Evolutionary conservation across 2,888 invertebrate species (phyloP).

Genomic region (Tipula unca): DNA sequence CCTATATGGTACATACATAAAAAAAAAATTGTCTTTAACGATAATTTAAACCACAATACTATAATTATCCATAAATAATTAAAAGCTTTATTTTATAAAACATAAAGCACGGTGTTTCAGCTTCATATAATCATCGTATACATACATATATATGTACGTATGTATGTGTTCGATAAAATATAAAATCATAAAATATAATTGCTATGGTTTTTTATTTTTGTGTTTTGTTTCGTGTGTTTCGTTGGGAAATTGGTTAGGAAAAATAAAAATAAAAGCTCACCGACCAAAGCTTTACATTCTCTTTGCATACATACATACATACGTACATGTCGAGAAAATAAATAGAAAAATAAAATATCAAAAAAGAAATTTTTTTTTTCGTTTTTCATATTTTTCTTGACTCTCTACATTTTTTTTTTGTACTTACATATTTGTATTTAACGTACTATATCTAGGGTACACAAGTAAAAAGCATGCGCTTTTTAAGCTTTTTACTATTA

Average conservation of each 20-base stretch:
- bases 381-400: not conserved
- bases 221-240: not conserved
- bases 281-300: not conserved
- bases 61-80: not conserved
- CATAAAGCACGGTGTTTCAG: not conserved
- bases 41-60: not conserved
- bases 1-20: not conserved
- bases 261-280: not conserved
- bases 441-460: slow-evolving; percentile 22
- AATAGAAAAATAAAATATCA: not conserved
- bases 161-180: not conserved
- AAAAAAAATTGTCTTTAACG: not conserved
- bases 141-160: not conserved
- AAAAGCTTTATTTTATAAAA: not conserved
- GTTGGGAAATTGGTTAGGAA: not conserved
- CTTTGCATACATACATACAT: not conserved
- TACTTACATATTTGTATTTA: not conserved
- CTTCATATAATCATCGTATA: not conserved
- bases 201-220: not conserved
- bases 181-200: not conserved
- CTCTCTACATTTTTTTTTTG: not conserved
- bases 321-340: not conserved
- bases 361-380: too few species aligned
- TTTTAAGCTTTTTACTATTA: slow-evolving; percentile 15
- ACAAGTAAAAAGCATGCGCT: slow-evolving; percentile 25